These are phyloP conservation scores for Asteroscopus sphinx DNA, from an alignment of 2,888 invertebrate genomes.

Conservation along the genomic window DNA sequence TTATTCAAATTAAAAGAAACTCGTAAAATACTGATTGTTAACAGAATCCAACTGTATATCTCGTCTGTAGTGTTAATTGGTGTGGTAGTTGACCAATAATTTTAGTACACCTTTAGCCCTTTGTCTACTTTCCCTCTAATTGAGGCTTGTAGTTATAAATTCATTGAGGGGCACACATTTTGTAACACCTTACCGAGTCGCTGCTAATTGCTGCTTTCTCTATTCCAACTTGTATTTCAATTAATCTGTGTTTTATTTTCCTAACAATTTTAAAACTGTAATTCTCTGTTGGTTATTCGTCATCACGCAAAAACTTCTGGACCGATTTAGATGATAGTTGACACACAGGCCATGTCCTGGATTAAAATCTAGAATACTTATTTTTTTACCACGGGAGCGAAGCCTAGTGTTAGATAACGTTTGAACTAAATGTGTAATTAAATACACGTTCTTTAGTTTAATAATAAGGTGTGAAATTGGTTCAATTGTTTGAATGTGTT, in stretches of 20 bases:
- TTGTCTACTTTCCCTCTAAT: conserved; percentile 87
- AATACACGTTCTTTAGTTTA: conserved; percentile 60
- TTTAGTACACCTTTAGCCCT: conserved; percentile 66
- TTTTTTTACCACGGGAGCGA: too few relatives aligned
- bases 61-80: conserved; percentile 63
- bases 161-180: conserved; percentile 84
- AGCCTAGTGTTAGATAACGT: conserved; percentile 70
- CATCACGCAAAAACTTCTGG: too few relatives aligned
- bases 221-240: conserved; percentile 75
- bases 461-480: background rate
- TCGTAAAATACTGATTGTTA: conserved; percentile 55
- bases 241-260: conserved; percentile 74
- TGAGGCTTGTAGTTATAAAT: conserved; percentile 85
- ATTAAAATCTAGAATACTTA: too few relatives aligned
- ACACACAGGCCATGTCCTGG: too few relatives aligned
- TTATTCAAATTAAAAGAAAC: conserved; percentile 26
- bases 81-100: conserved; percentile 61
- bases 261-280: too few relatives aligned
- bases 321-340: too few relatives aligned
- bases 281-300: too few relatives aligned
- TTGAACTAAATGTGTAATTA: conserved; percentile 65
- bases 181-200: conserved; percentile 82
- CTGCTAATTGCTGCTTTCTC: conserved; percentile 87
- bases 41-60: conserved; percentile 50
- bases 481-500: conserved; percentile 36